Evolutionary conservation across 2,888 invertebrate genomes (phyloP), one percentile per base, ranked within the genome.

Genomic region (Caenorhabditis plicata): DNA sequence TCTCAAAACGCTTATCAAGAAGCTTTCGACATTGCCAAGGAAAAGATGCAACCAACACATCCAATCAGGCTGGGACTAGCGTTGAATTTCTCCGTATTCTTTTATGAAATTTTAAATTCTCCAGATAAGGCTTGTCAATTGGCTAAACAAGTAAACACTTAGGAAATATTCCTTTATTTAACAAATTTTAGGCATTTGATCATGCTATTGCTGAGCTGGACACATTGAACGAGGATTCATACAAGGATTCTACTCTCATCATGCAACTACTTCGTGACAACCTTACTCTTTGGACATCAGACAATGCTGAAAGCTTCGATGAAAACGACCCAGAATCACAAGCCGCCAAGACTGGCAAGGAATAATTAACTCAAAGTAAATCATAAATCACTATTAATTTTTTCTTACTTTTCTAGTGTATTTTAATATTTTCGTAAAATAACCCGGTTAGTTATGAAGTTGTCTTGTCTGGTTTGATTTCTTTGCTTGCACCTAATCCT

Each of bases 121-220:
- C 94, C 94, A 83, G 92, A 92, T 84, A 88, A 92, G 85, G 96
- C 96, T 85, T 96, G 95, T 87, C 92, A 92, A 86, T 88, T 96
- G 87, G 96, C 95, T 82, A 96, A 96, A 88, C 91, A 92, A 91
- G 95, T 93, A 74, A 57, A 53, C 33, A 32, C 15, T 7, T 17
- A 19, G 17, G 27, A 47, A 13, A 11, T 11, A 9, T 20, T 20
- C 15, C 19, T 40, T 27, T 11, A 39, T 29, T 93, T 94, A 88
- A 88, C 29, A 27, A 9, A 27, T 71, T 80, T 25, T 73, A 95
- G 94, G 96, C 96, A 78, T 98, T 98, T 87, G 96, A 98, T 86
- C 95, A 96, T 84, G 96, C 96, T 85, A 98, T 98, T 87, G 95
- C 96, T 81, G 94, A 96, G 86, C 87, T 98, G 86, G 96, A 98